Conservation (phyloP, 2,888 invertebrate species). For the Lochmaea crataegi region DNA sequence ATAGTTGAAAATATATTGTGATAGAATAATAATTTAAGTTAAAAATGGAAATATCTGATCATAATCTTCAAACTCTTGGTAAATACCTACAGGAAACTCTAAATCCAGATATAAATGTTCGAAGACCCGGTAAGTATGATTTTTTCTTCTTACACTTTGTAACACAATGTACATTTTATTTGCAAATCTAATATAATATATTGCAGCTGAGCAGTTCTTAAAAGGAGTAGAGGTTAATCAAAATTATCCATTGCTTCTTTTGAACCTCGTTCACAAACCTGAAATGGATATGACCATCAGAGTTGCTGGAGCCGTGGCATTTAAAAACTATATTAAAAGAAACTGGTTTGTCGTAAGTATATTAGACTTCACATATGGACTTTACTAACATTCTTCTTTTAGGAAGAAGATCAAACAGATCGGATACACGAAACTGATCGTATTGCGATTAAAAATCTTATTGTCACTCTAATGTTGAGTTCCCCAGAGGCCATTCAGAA, state of each 20-base stretch:
- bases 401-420: slow-evolving; percentile 80
- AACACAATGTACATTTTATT: slow-evolving; percentile 9
- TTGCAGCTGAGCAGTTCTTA: slow-evolving; percentile 90
- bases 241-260: slow-evolving; percentile 87
- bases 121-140: slow-evolving; percentile 82
- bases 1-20: slow-evolving; percentile 7
- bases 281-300: slow-evolving; percentile 84
- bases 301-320: slow-evolving; percentile 91
- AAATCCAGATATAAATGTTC: slow-evolving; percentile 81
- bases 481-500: slow-evolving; percentile 92
- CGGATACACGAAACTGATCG: slow-evolving; percentile 86
- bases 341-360: slow-evolving; percentile 90
- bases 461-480: slow-evolving; percentile 92
- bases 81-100: slow-evolving; percentile 90
- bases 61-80: slow-evolving; percentile 83
- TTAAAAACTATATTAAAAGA: slow-evolving; percentile 96
- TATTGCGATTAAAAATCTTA: slow-evolving; percentile 82
- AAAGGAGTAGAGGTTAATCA: slow-evolving; percentile 91
- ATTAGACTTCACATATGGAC: background rate
- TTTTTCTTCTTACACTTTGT: background rate
- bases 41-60: slow-evolving; percentile 90
- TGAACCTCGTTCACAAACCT: slow-evolving; percentile 87
- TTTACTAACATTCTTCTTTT: slow-evolving; percentile 41
- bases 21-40: background rate
- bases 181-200: background rate